A percentile compares a stretch with the other conserved stretches of the same genome.
phyloP scores from a whole-genome alignment of 2,797 vertebrate species.

The Meriones psammophilus region DNA sequence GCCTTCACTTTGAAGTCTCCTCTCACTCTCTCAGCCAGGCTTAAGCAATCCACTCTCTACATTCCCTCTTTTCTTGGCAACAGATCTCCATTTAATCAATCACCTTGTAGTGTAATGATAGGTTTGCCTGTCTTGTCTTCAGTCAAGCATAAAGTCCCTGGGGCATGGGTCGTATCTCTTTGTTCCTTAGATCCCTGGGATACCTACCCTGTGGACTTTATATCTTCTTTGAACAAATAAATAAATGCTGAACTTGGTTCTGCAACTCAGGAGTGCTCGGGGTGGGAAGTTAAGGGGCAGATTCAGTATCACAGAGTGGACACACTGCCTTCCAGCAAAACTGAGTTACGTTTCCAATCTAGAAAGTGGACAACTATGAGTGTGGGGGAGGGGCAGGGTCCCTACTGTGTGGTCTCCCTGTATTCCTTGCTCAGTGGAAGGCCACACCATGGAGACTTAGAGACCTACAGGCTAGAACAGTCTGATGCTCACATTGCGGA shows the following conservation, averaged over 20 bases:
- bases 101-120: conserved; percentile 64
- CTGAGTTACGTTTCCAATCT: not conserved
- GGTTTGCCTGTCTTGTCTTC: conserved; percentile 65
- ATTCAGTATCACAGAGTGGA: not conserved
- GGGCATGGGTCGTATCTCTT: conserved; percentile 27
- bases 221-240: conserved; percentile 49
- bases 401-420: not conserved
- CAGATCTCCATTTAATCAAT: conserved; percentile 64
- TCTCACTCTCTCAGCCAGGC: conserved; percentile 16
- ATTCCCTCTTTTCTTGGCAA: conserved; percentile 4
- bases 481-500: not conserved
- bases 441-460: no score
- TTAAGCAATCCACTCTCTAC: conserved; percentile 34
- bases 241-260: not conserved
- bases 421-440: not conserved
- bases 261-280: not conserved
- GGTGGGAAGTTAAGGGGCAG: not conserved
- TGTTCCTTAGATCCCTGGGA: conserved; percentile 32
- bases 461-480: not conserved
- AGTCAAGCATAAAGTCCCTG: conserved; percentile 53
- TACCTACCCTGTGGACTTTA: not conserved
- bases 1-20: conserved; percentile 63
- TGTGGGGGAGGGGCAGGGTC: not conserved
- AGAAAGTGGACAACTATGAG: conserved; percentile 5
- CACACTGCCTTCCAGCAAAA: not conserved